Evolutionary conservation across 2,113 vertebrate genomes (phyloP).

Genomic region (Gulo gulo): DNA sequence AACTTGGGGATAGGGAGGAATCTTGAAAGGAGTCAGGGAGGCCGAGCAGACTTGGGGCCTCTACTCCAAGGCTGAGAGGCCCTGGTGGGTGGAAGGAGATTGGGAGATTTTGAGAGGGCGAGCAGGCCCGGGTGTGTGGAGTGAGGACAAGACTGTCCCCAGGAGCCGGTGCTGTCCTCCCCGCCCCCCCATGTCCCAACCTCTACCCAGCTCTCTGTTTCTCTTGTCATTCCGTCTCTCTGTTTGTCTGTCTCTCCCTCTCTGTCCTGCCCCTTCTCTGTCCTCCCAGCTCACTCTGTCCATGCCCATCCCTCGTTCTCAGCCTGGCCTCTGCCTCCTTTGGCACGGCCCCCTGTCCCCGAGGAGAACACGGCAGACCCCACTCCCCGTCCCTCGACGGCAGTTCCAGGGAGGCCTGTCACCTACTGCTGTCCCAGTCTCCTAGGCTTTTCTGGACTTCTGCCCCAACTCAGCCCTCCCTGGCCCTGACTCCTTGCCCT

Average conservation of each 20-base stretch:
- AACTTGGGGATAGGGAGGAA: neutral
- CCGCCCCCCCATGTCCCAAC: neutral
- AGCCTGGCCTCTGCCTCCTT: neutral
- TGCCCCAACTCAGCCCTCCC: neutral
- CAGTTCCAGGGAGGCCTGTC: neutral
- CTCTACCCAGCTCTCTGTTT: neutral
- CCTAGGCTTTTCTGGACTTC: neutral
- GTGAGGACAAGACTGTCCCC: neutral
- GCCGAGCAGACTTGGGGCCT: neutral
- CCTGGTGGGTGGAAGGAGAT: neutral
- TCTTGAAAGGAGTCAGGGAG: neutral
- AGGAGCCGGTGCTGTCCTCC: neutral
- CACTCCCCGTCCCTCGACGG: accelerated
- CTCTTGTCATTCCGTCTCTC: neutral
- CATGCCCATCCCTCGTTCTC: neutral
- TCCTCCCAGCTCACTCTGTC: neutral
- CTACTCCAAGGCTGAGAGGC: neutral
- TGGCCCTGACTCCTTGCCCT: neutral
- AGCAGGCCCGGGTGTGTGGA: neutral
- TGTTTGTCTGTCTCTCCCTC: neutral
- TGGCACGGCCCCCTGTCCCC: neutral
- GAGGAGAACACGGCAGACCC: neutral
- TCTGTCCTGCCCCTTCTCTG: neutral
- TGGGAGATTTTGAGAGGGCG: neutral
- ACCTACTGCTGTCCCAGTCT: neutral